Evolutionary conservation across 1,140 invertebrate species (phyloP).

Genomic region (Drosophila insularis): DNA sequence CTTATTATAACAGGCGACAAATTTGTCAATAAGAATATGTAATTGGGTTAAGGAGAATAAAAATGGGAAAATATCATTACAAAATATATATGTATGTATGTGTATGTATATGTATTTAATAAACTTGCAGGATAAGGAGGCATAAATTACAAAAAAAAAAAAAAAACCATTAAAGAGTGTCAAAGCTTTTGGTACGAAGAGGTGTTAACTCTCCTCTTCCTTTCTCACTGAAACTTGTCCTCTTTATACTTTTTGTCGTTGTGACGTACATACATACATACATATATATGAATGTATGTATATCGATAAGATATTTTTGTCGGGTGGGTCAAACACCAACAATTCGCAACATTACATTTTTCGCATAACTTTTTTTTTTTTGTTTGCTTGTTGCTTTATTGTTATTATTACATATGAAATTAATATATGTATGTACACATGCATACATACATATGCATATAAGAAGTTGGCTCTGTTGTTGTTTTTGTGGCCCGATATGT

Average conservation of each 20-base stretch:
- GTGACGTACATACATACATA: too few relatives aligned
- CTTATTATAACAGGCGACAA: slow-evolving; percentile 41
- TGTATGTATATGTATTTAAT: too few relatives aligned
- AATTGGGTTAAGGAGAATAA: too few relatives aligned
- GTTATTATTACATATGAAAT: slow-evolving; percentile 73
- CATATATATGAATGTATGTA: too few relatives aligned
- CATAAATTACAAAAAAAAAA: too few relatives aligned
- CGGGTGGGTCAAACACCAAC: slow-evolving; percentile 45
- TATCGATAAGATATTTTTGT: slow-evolving; percentile 16
- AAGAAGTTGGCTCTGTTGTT: slow-evolving; percentile 1
- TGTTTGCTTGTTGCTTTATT: slow-evolving; percentile 38
- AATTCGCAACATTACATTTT: slow-evolving; percentile 41
- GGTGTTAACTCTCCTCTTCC: too few relatives aligned
- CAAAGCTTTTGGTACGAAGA: too few relatives aligned
- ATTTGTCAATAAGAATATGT: slow-evolving; percentile 32
- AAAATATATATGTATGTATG: too few relatives aligned
- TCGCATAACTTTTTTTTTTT: slow-evolving; percentile 64
- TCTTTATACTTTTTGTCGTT: neutral
- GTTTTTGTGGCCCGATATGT: slow-evolving; percentile 22
- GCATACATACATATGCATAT: neutral
- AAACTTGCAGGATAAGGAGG: too few relatives aligned
- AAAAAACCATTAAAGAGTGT: too few relatives aligned
- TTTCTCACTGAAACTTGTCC: too few relatives aligned
- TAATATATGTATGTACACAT: slow-evolving; percentile 15
- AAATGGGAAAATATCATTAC: too few relatives aligned